Conservation (phyloP, 1,140 invertebrate genomes). For the Diorhabda elongata region DNA sequence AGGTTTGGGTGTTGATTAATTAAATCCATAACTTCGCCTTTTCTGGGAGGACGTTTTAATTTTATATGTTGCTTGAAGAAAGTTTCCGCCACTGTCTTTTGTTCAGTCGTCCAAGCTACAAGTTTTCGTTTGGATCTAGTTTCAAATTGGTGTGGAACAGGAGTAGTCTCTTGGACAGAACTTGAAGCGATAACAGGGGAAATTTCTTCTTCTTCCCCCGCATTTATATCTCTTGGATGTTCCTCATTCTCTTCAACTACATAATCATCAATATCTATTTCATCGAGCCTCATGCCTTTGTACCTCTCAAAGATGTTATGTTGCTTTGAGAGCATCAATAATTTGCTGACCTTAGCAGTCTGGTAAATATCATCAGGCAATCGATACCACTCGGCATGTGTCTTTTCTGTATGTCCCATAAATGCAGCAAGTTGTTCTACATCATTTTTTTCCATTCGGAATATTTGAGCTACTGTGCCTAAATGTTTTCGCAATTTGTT, state of each 20-base stretch:
- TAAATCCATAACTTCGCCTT: too few species aligned
- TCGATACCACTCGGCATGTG: constrained; percentile 23
- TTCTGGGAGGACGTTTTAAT: too few species aligned
- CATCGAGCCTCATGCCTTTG: constrained; percentile 38
- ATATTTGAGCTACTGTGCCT: constrained; percentile 42
- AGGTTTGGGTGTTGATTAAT: too few species aligned
- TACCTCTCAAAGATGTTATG: constrained; percentile 26
- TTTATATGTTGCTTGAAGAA: too few species aligned
- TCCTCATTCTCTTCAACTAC: constrained; percentile 32
- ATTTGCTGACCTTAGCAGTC: constrained; percentile 31
- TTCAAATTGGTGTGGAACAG: too few species aligned
- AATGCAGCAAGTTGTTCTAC: constrained; percentile 39
- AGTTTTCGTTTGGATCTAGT: too few species aligned
- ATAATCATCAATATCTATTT: constrained; percentile 40
- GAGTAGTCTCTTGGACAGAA: background rate
- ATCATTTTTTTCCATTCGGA: constrained; percentile 40
- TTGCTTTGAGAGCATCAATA: constrained; percentile 29
- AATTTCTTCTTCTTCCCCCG: background rate
- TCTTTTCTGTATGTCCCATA: constrained; percentile 31
- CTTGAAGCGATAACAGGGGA: background rate
- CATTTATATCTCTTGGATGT: constrained; percentile 20
- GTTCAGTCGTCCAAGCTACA: background rate
- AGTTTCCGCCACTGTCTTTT: constrained; percentile 9
- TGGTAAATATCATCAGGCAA: constrained; percentile 33
- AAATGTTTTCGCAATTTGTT: constrained; percentile 41